phyloP scores from a whole-genome alignment of 1,140 invertebrate species.

The Augochlora pura region DNA sequence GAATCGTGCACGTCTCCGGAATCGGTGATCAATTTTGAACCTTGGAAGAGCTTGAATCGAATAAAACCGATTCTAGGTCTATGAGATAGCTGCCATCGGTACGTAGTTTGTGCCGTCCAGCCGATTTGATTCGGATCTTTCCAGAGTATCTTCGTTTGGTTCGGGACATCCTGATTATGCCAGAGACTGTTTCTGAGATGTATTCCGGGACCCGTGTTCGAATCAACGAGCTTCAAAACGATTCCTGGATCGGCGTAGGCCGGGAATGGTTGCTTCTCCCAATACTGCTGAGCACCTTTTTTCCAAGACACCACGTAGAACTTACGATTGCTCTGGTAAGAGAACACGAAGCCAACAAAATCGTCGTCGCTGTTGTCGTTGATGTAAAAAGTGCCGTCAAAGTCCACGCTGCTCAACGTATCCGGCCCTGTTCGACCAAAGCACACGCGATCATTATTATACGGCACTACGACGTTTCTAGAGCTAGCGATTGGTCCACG shows the following conservation, averaged over 20 bases:
- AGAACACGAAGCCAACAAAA: constrained; percentile 97
- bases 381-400: constrained; percentile 97
- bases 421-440: constrained; percentile 84
- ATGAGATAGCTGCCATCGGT: constrained; percentile 96
- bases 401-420: constrained; percentile 95
- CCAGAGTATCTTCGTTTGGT: constrained; percentile 96
- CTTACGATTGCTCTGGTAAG: constrained; percentile 95
- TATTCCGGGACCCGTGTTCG: constrained; percentile 94
- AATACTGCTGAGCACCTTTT: constrained; percentile 95
- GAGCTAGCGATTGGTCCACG: too few relatives aligned
- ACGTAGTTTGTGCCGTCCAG: constrained; percentile 95
- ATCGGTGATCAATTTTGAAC: constrained; percentile 92
- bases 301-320: constrained; percentile 99
- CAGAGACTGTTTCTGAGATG: constrained; percentile 94
- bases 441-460: background rate
- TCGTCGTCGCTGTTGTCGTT: constrained; percentile 97
- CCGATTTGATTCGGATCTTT: constrained; percentile 94
- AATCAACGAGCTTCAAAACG: constrained; percentile 95
- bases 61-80: constrained; percentile 96
- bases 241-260: constrained; percentile 96
- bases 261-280: constrained; percentile 94
- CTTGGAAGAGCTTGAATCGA: constrained; percentile 92
- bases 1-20: constrained; percentile 96
- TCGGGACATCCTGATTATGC: constrained; percentile 94
- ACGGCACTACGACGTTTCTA: too few relatives aligned